phyloP scores from a whole-genome alignment of 2,113 vertebrate genomes.

The Scopus umbretta region DNA sequence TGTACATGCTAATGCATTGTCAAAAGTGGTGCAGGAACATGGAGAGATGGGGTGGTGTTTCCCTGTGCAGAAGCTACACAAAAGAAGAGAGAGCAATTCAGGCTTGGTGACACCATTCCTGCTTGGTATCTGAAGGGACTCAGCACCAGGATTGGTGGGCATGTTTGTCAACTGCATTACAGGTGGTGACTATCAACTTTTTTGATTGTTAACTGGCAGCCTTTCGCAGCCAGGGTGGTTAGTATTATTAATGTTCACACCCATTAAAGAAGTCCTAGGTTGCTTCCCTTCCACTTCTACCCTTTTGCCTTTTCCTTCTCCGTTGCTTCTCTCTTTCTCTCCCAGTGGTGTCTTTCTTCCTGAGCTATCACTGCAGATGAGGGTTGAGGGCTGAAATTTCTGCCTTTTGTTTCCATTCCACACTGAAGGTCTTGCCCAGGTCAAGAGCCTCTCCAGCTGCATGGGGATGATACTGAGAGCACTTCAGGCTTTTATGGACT shows the following conservation, averaged over 20 bases:
- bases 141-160: neutral
- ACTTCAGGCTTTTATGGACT: neutral
- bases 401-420: neutral
- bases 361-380: neutral
- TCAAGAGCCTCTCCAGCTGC: neutral
- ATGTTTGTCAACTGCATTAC: neutral
- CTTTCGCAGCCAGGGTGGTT: neutral
- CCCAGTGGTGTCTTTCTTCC: neutral
- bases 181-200: neutral
- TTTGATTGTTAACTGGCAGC: neutral
- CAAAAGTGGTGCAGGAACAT: neutral
- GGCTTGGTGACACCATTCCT: fast-evolving
- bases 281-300: neutral
- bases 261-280: neutral
- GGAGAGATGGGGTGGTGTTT: neutral
- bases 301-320: neutral
- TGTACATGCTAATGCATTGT: fast-evolving
- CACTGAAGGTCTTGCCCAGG: neutral
- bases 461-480: neutral
- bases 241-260: neutral
- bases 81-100: neutral
- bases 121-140: neutral
- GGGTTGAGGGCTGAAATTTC: neutral
- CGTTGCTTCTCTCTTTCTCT: neutral
- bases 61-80: neutral